These are phyloP conservation scores for Lamprotornis superbus DNA, from an alignment of 2,113 vertebrate species.

Conservation along the genomic window DNA sequence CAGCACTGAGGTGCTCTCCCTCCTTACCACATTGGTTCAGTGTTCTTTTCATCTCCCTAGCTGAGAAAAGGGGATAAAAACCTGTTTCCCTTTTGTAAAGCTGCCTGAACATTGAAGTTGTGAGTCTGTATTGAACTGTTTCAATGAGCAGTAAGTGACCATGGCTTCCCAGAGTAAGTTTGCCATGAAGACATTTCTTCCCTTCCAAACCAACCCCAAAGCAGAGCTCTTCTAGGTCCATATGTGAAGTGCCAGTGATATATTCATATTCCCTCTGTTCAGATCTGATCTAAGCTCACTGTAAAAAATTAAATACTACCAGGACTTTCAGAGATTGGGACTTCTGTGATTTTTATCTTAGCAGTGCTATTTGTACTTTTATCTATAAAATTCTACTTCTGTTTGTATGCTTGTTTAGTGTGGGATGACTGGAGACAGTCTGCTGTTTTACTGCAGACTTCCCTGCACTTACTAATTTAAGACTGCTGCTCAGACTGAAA, in stretches of 20 bases:
- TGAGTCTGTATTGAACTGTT: not conserved
- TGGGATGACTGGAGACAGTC: not conserved
- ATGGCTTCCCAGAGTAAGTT: not conserved
- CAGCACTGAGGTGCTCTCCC: not conserved
- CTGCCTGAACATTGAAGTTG: not conserved
- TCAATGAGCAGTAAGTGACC: not conserved
- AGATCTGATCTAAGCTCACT: not conserved
- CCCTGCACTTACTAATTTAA: conserved; percentile 27
- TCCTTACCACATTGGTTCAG: not conserved
- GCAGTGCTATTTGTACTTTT: not conserved
- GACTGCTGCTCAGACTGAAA: not conserved
- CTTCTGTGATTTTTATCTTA: not conserved
- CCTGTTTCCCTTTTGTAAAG: not conserved
- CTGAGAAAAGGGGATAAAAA: not conserved
- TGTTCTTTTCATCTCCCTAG: not conserved
- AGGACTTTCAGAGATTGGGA: not conserved
- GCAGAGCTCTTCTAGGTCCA: not conserved
- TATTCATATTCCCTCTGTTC: not conserved
- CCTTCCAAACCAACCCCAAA: not conserved
- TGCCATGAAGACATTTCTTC: not conserved
- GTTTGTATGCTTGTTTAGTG: not conserved
- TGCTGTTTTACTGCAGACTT: not conserved
- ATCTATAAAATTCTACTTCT: not conserved
- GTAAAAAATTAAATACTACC: not conserved
- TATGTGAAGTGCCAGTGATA: not conserved